These are phyloP conservation scores for Nebria salina DNA, from an alignment of 2,888 invertebrate species.

Conservation along the genomic window DNA sequence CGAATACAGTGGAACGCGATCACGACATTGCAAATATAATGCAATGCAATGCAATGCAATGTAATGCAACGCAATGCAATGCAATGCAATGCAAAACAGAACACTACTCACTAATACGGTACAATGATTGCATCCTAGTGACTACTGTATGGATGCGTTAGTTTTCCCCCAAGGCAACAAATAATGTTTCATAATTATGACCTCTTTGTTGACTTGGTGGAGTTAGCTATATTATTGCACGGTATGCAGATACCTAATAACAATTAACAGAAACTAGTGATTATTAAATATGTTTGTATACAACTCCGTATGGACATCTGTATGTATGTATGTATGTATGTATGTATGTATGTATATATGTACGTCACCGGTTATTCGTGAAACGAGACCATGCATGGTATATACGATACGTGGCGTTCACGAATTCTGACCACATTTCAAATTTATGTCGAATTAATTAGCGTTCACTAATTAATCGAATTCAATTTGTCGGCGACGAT, in stretches of 20 bases:
- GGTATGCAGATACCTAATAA: neutral
- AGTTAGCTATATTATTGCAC: neutral
- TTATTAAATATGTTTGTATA: slow-evolving; percentile 22
- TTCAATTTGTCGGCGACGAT: slow-evolving; percentile 43
- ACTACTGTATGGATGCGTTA: neutral
- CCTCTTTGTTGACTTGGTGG: neutral
- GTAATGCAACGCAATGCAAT: neutral
- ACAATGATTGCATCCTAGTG: too few species aligned
- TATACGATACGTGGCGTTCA: neutral
- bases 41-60: neutral
- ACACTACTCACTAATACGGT: too few species aligned
- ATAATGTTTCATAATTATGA: neutral
- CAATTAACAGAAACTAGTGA: slow-evolving; percentile 21
- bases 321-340: slow-evolving; percentile 4
- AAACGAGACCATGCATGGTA: neutral
- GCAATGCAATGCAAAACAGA: neutral
- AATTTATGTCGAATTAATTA: slow-evolving; percentile 50
- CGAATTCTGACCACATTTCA: slow-evolving; percentile 41
- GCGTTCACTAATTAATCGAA: slow-evolving; percentile 52
- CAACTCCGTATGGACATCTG: neutral
- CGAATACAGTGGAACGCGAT: neutral
- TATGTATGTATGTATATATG: neutral
- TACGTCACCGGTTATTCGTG: slow-evolving; percentile 3
- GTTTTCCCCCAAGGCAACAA: neutral
- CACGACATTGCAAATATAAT: neutral